These are phyloP conservation scores for Mesorhabditis spiculigera DNA, from an alignment of 2,888 invertebrate genomes.

Conservation along the genomic window DNA sequence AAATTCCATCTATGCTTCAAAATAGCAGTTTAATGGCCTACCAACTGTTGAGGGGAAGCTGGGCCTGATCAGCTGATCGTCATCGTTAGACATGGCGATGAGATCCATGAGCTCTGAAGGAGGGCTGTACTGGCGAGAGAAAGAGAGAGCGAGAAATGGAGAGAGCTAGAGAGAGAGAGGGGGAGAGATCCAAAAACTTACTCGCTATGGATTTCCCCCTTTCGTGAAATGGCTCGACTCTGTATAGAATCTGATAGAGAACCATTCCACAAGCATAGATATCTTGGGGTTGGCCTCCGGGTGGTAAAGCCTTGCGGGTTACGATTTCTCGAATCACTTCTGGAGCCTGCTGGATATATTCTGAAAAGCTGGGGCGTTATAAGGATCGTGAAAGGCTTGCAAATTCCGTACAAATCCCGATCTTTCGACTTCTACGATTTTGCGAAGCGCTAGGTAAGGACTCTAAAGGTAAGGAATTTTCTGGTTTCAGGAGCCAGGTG, in stretches of 20 bases:
- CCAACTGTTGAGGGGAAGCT: slow-evolving; percentile 41
- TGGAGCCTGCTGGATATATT: slow-evolving; percentile 56
- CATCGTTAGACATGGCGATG: slow-evolving; percentile 54
- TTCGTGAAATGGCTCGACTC: slow-evolving; percentile 55
- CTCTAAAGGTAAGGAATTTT: too few relatives aligned
- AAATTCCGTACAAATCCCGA: too few relatives aligned
- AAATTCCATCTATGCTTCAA: background rate
- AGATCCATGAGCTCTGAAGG: slow-evolving; percentile 54
- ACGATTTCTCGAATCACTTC: slow-evolving; percentile 55
- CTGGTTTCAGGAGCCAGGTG: too few relatives aligned
- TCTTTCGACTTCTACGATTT: too few relatives aligned
- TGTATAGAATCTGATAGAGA: slow-evolving; percentile 54
- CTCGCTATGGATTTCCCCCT: slow-evolving; percentile 41
- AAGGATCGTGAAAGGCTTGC: too few relatives aligned
- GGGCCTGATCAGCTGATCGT: slow-evolving; percentile 53
- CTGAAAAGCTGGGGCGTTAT: slow-evolving; percentile 17
- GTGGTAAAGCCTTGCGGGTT: slow-evolving; percentile 41
- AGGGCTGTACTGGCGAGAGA: too few relatives aligned
- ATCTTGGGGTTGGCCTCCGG: slow-evolving; percentile 46
- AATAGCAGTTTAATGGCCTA: background rate
- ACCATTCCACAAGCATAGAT: slow-evolving; percentile 54
- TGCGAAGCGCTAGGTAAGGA: too few relatives aligned
- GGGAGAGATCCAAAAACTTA: slow-evolving; percentile 16
- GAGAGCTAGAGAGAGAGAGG: background rate
- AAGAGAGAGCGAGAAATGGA: background rate